Conservation (phyloP, 2,797 vertebrate genomes). For the Ctenochaetus hawaiiensis region DNA sequence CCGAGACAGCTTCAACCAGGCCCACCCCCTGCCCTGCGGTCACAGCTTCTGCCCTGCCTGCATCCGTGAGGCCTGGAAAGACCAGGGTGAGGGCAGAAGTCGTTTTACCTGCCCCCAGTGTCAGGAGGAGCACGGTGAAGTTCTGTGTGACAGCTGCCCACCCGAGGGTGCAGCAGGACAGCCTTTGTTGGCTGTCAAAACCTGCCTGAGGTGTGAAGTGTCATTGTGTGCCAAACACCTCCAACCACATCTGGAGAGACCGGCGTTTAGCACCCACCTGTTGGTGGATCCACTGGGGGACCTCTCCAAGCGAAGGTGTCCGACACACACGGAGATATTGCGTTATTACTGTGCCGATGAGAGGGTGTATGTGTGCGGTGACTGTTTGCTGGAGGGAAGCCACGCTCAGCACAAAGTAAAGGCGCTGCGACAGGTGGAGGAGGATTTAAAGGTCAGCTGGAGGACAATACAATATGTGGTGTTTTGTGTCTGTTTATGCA, state of each 20-base stretch:
- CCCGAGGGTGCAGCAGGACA: conserved; percentile 26
- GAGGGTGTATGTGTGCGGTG: conserved; percentile 76
- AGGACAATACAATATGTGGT: neutral
- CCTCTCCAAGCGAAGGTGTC: conserved; percentile 76
- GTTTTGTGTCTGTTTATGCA: neutral
- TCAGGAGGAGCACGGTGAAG: conserved; percentile 73
- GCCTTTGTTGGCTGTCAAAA: conserved; percentile 71
- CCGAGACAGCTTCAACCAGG: conserved; percentile 75
- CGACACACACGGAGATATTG: conserved; percentile 74
- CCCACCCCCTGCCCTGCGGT: conserved; percentile 80
- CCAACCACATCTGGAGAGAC: conserved; percentile 80
- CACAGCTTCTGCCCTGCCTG: conserved; percentile 83
- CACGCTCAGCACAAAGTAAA: conserved; percentile 81
- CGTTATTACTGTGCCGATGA: conserved; percentile 84
- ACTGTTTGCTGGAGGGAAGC: conserved; percentile 81
- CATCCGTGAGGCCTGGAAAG: conserved; percentile 74
- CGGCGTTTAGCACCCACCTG: conserved; percentile 80
- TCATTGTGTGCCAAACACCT: conserved; percentile 83
- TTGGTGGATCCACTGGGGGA: conserved; percentile 82
- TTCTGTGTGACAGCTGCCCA: conserved; percentile 82
- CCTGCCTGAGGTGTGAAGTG: conserved; percentile 83
- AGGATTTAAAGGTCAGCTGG: conserved; percentile 82
- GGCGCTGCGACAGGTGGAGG: conserved; percentile 79
- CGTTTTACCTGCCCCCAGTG: conserved; percentile 81
- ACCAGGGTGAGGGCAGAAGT: conserved; percentile 33